These are phyloP conservation scores for Trematomus bernacchii DNA, from an alignment of 2,797 vertebrate species.

Conservation along the genomic window DNA sequence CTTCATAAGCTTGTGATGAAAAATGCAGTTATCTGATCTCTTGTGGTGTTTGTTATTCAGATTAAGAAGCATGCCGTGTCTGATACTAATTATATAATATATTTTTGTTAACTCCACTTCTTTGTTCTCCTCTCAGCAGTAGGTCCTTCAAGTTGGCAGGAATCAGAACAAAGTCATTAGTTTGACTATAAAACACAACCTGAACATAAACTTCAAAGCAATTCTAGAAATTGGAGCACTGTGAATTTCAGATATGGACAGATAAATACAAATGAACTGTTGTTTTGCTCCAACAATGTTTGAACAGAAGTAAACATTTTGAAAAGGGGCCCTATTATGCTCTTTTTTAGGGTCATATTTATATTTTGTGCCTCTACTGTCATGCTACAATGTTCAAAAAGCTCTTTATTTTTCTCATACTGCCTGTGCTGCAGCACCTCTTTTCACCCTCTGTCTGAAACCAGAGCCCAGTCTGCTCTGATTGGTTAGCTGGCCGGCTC, in stretches of 20 bases:
- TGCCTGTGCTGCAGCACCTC: no score
- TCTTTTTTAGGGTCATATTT: no score
- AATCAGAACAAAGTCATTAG: neutral
- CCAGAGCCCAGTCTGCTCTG: no score
- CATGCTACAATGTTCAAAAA: no score
- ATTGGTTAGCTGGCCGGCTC: no score
- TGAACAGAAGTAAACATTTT: neutral
- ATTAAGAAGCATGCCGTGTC: neutral
- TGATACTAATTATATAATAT: slow-evolving; percentile 11
- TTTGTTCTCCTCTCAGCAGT: slow-evolving; percentile 9
- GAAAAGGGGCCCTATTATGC: no score
- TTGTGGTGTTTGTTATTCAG: slow-evolving; percentile 3
- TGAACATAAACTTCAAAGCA: neutral
- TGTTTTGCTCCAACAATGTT: neutral
- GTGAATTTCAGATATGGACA: neutral
- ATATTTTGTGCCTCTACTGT: no score
- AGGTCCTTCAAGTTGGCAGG: no score
- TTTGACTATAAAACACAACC: neutral
- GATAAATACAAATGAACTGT: neutral
- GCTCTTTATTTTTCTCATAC: no score
- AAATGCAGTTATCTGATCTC: slow-evolving; percentile 22
- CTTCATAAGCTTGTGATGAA: neutral
- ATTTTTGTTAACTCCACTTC: slow-evolving; percentile 4
- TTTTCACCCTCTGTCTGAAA: no score
- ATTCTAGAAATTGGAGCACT: neutral